Evolutionary conservation across 2,797 vertebrate species (phyloP), one percentile per base, ranked within the genome.

Genomic region (Periophthalmus magnuspinnatus): DNA sequence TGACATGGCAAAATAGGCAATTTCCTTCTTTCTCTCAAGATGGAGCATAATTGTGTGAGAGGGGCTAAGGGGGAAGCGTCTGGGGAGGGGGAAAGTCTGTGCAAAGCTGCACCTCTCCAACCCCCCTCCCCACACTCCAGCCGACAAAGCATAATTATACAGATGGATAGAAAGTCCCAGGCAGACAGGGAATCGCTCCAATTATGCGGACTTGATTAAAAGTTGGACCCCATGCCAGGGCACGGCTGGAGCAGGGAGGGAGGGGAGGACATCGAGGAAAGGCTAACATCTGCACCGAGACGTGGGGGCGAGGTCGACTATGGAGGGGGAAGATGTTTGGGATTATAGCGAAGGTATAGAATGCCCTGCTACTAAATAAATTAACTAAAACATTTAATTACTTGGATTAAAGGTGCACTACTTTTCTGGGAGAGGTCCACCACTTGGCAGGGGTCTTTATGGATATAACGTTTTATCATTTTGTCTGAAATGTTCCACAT

Each of bases 121-220:
- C 16, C 14, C 0, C 16, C 32, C 33, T 47, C 22, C 7, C 16
- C 69, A 34, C n/a, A n/a, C 54, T 69, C 63, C 48, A 59, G 45
- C 72, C 52, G 50, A 73, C 0, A 5, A 50, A 90, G 74, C 24
- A 57, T 89, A 89, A 91, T 92, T 92, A 90, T 90, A 89, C 88
- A 90, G 89, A 91, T 88, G 86, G 85, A 90, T 89, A 89, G 88
- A 87, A 89, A 92, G 88, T 91, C 87, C 87, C 85, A 87, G 84
- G 78, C 84, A 88, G 90, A 90, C 88, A 87, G 86, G 88, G 88
- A 89, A 91, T 91, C 82, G 84, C 85, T 90, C 87, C 85, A 90
- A 91, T 91, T 91, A 91, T 90, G 88, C 86, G 78, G 87, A 92
- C 88, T 84, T 90, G 86, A 91, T 92, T 92, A 86, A 88, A 91